A percentile compares a stretch with the other conserved stretches of the same genome.
These are phyloP conservation scores for Menidia menidia DNA, from an alignment of 2,797 vertebrate genomes.

Conservation along the genomic window DNA sequence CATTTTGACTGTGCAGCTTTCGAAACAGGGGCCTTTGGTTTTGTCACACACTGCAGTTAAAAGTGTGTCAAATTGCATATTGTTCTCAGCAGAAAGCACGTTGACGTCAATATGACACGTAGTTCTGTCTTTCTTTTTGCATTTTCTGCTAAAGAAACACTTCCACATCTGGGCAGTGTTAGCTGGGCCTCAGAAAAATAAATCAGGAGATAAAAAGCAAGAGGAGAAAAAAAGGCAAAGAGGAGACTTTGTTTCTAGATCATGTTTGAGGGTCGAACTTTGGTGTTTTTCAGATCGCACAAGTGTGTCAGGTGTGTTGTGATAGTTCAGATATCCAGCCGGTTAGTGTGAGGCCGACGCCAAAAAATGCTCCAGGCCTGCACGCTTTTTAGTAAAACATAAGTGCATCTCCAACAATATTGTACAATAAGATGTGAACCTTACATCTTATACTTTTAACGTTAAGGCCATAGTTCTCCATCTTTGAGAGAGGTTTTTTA, in stretches of 20 bases:
- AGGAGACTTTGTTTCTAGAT: slow-evolving; percentile 56
- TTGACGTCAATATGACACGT: slow-evolving; percentile 39
- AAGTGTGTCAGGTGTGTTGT: slow-evolving; percentile 44
- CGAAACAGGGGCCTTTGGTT: slow-evolving; percentile 42
- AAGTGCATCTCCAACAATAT: too few relatives aligned
- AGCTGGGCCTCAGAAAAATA: slow-evolving; percentile 64
- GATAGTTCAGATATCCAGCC: slow-evolving; percentile 21
- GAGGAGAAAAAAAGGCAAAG: slow-evolving; percentile 56
- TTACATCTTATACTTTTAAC: background rate
- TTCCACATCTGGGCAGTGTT: slow-evolving; percentile 73
- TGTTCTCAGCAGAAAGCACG: slow-evolving; percentile 48
- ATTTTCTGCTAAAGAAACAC: slow-evolving; percentile 55
- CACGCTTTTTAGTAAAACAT: background rate
- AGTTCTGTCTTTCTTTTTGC: slow-evolving; percentile 36
- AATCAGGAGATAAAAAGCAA: slow-evolving; percentile 63
- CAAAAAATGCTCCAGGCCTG: background rate
- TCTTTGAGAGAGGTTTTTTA: background rate
- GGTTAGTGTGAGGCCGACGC: slow-evolving; percentile 12
- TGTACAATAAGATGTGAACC: too few relatives aligned
- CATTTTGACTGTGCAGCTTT: slow-evolving; percentile 25
- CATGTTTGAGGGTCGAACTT: slow-evolving; percentile 55
- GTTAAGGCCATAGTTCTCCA: background rate
- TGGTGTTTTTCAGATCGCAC: slow-evolving; percentile 36
- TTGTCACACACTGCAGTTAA: slow-evolving; percentile 23
- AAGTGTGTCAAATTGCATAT: slow-evolving; percentile 56